Percentiles rank a stretch among this genome's conserved stretches.
Evolutionary conservation across 1,140 invertebrate species (phyloP).

Genomic region (Drosophila saltans): DNA sequence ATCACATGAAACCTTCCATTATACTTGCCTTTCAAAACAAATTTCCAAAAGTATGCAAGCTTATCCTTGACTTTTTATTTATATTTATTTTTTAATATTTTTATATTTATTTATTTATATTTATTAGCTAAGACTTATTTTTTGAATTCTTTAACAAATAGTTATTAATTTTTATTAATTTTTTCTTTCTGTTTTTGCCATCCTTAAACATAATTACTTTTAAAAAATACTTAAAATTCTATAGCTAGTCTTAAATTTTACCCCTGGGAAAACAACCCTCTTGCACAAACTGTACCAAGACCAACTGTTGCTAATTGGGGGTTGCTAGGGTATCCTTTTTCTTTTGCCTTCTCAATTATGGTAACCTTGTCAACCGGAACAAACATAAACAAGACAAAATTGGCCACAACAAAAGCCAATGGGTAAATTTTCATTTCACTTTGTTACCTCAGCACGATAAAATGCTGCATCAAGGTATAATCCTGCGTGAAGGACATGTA

Average conservation of each 20-base stretch:
- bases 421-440: conserved; percentile 29
- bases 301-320: conserved; percentile 45
- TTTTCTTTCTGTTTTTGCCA: too few relatives aligned
- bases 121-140: too few relatives aligned
- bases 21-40: too few relatives aligned
- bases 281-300: not conserved
- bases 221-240: too few relatives aligned
- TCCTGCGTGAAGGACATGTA: conserved; percentile 76
- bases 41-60: too few relatives aligned
- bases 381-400: conserved; percentile 47
- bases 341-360: not conserved
- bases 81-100: too few relatives aligned
- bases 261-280: not conserved
- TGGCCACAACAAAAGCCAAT: conserved; percentile 28
- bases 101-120: too few relatives aligned
- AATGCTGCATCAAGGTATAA: conserved; percentile 81
- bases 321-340: conserved; percentile 29
- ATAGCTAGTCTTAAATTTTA: not conserved
- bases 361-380: conserved; percentile 48
- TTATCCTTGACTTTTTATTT: too few relatives aligned
- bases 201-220: too few relatives aligned
- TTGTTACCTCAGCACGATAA: conserved; percentile 12
- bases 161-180: too few relatives aligned
- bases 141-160: too few relatives aligned
- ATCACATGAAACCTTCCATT: too few relatives aligned